Evolutionary conservation across 2,113 vertebrate species (phyloP).

Genomic region (Lathamus discolor): DNA sequence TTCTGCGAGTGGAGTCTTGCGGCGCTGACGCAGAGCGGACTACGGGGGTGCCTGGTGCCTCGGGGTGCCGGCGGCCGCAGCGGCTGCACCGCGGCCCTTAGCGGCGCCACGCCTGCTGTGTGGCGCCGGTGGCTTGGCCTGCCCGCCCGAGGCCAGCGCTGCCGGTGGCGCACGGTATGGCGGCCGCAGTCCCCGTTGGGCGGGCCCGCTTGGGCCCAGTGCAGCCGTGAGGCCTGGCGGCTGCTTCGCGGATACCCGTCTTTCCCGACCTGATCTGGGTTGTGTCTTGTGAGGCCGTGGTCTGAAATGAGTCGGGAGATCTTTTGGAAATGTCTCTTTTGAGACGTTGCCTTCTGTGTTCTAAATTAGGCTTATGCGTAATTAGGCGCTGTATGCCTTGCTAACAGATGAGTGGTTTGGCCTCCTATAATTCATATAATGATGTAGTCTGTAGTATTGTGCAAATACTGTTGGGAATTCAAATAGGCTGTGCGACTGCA

Average conservation of each 20-base stretch:
- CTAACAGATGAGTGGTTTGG: background rate
- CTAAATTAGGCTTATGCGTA: fast-evolving
- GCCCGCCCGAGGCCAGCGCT: background rate
- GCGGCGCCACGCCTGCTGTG: background rate
- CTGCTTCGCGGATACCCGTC: too few relatives aligned
- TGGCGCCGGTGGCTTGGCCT: too few relatives aligned
- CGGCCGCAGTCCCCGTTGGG: too few relatives aligned
- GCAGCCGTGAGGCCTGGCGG: background rate
- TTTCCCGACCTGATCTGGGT: too few relatives aligned
- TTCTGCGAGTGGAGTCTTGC: too few relatives aligned
- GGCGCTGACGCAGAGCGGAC: fast-evolving
- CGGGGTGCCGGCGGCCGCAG: too few relatives aligned
- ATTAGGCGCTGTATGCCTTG: fast-evolving
- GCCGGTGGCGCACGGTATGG: background rate
- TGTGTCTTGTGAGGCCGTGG: background rate
- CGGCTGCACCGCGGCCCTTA: too few relatives aligned
- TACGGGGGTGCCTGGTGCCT: too few relatives aligned
- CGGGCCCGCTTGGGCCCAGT: too few relatives aligned
- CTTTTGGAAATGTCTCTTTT: fast-evolving
- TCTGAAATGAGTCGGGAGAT: background rate
- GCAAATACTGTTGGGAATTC: background rate
- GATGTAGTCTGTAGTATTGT: background rate
- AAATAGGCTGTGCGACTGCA: fast-evolving
- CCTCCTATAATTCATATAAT: background rate
- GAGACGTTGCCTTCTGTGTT: fast-evolving